Base-by-base conservation (phyloP, 2,797 vertebrate species). In the Toxotes lorentzi region DNA sequence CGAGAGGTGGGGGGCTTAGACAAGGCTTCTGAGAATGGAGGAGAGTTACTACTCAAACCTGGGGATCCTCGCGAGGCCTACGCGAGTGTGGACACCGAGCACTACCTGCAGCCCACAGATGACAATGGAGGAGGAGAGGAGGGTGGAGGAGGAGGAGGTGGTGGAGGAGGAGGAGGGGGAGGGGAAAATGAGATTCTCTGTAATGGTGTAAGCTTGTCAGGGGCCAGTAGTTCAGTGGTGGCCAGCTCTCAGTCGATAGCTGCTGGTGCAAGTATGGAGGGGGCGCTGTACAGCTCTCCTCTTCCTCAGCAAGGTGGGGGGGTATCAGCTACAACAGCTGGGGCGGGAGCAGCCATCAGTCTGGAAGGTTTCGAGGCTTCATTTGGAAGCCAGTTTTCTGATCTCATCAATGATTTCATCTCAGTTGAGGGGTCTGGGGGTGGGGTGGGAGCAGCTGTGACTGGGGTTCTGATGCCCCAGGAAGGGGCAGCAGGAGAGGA, bases 361-460 rank as follows among this genome's bases (percentile, higher is more conserved):
- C 95, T 99, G 92, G 98, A 99, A 86, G 97, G 98, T 84, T 99
- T 99, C 14, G 98, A 99, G 76, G 98, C 99, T 87, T 99, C 98
- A 77, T 99, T 99, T 78, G 97, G 97, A 82, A 99, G 97, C 94
- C 98, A 99, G 93, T 99, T 99, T 93, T 99, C 98, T 4, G 98
- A 99, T 95, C 97, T 99, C 90, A 99, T 99, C 90, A 99, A 99
- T 0, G 98, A 99, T 92, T 99, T 99, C 94, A 99, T 99, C 93
- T 97, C 98, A 0, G 98, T 99, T 61, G 98, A 99, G 89, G 97
- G 97, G 45, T 96, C 97, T 64, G 94, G 88, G 8, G 91, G 70
- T 53, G 91, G 86, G 58, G 93, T 91, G 47, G 93, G 85, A 47
- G 86, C 96, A 14, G 91, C 91, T 0, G 93, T 93, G 32, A 89